phyloP scores from a whole-genome alignment of 2,113 vertebrate species.

The Addax nasomaculatus region DNA sequence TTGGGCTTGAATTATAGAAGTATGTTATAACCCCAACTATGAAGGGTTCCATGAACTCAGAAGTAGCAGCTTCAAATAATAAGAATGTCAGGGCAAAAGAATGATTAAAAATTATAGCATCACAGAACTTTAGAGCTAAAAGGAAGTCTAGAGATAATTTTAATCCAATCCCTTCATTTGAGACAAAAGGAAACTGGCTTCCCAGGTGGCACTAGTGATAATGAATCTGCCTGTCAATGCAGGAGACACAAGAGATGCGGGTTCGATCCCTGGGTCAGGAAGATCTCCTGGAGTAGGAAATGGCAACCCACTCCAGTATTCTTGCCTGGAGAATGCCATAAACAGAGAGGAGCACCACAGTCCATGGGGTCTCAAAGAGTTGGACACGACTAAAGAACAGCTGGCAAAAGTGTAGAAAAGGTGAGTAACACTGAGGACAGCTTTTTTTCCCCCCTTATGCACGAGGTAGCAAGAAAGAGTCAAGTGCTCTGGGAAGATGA shows the following conservation, averaged over 20 bases:
- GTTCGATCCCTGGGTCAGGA: background rate
- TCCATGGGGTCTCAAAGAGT: background rate
- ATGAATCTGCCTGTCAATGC: background rate
- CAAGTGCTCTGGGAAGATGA: background rate
- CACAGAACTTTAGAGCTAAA: background rate
- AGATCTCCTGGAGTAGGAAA: background rate
- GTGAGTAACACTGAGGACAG: too few species aligned
- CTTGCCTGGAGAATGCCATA: background rate
- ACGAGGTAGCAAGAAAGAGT: background rate
- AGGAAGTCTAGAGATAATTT: background rate
- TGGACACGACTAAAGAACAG: background rate
- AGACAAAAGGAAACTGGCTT: conserved; percentile 6
- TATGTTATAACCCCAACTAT: background rate
- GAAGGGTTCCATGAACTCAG: conserved; percentile 27
- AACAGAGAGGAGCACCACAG: background rate
- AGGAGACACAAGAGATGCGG: background rate
- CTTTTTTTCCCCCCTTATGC: background rate
- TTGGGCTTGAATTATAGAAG: conserved; percentile 39
- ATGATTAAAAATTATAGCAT: conserved; percentile 36
- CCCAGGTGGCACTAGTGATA: background rate
- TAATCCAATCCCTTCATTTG: background rate
- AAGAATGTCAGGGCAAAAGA: background rate
- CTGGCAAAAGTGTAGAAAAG: background rate
- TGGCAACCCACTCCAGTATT: background rate
- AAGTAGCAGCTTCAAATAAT: conserved; percentile 17